These are phyloP conservation scores for Cerceris rybyensis DNA, from an alignment of 2,888 invertebrate species.

Conservation along the genomic window DNA sequence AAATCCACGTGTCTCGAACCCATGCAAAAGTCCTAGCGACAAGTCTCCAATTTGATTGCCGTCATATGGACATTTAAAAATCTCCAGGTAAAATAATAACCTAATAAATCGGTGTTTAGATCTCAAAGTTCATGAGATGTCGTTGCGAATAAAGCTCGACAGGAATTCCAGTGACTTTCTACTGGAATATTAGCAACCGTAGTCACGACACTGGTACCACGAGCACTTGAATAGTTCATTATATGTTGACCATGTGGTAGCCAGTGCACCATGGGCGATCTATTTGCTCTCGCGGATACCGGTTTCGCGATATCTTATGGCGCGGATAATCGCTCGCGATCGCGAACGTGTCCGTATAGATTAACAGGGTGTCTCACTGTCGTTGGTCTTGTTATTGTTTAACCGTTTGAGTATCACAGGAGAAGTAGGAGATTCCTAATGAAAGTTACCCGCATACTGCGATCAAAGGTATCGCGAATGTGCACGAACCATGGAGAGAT, in stretches of 20 bases:
- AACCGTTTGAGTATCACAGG: neutral
- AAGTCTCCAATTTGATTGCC: too few species aligned
- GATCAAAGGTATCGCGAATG: too few species aligned
- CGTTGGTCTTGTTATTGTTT: slow-evolving; percentile 59
- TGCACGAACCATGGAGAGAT: too few species aligned
- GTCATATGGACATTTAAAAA: neutral
- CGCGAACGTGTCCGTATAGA: slow-evolving; percentile 58
- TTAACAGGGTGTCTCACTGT: slow-evolving; percentile 58
- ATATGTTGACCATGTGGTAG: slow-evolving; percentile 54
- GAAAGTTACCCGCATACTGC: too few species aligned
- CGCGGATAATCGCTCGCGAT: slow-evolving; percentile 60
- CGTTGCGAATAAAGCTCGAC: slow-evolving; percentile 29
- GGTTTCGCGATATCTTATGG: slow-evolving; percentile 53
- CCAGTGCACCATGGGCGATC: slow-evolving; percentile 51
- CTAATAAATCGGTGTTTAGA: slow-evolving; percentile 32
- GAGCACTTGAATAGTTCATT: slow-evolving; percentile 57
- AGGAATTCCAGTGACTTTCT: slow-evolving; percentile 58
- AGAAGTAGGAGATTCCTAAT: too few species aligned
- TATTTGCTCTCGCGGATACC: slow-evolving; percentile 47
- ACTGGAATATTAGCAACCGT: slow-evolving; percentile 51
- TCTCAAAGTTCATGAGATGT: neutral
- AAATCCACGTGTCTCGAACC: too few species aligned
- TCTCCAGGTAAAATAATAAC: slow-evolving; percentile 21
- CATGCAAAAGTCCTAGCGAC: too few species aligned
- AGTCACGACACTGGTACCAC: slow-evolving; percentile 58